Evolutionary conservation across 2,113 vertebrate species (phyloP), one percentile per base, ranked within the genome.

Genomic region (Stegostoma tigrinum): DNA sequence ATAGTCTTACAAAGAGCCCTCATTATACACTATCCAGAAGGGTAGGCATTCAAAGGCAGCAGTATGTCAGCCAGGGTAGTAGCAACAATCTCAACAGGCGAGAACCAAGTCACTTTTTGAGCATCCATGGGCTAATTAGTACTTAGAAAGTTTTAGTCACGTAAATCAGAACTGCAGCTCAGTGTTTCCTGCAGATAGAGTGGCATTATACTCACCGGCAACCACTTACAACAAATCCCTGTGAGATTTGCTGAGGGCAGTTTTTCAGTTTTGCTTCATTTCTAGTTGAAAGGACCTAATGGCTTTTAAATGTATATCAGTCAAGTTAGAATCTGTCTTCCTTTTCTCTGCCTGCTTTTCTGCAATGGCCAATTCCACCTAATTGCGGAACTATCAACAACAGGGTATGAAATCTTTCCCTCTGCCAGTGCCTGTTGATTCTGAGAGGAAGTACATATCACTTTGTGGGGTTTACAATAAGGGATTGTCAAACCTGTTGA

Each of bases 371-470:
- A 66, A 52, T 95, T 75, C 87, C 87, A 93, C 87, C 95, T 95
- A 96, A 96, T 95, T 96, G 95, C 87, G 19, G 86, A 72, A 72
- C 85, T 75, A 95, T 96, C 96, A 95, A 75, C 96, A 70, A 48
- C 30, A 80, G 95, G 7, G 66, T 86, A 96, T 48, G 87, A 95
- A 93, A 75, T 96, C 95, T 52, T 42, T 38, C 67, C 34, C 55
- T 68, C n/a, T 83, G 34, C 61, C 42, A 38, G 55, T 68, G 38
- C 64, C 67, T 80, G 6, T n/a, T 94, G 93, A 94, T 38, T 48
- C 93, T 68, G 66, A 27, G 66, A 70, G 38, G 19, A 94, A 70
- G 21, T 27, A n/a, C 34, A 94, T 42, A 94, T 17, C 2, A 70
- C 66, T 42, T 70, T 48, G 61, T 23, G 55, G 38, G 67, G 17